Evolutionary conservation across 2,797 vertebrate species (phyloP), one percentile per base, ranked within the genome.

Genomic region (Rhabdophis nuchalis): DNA sequence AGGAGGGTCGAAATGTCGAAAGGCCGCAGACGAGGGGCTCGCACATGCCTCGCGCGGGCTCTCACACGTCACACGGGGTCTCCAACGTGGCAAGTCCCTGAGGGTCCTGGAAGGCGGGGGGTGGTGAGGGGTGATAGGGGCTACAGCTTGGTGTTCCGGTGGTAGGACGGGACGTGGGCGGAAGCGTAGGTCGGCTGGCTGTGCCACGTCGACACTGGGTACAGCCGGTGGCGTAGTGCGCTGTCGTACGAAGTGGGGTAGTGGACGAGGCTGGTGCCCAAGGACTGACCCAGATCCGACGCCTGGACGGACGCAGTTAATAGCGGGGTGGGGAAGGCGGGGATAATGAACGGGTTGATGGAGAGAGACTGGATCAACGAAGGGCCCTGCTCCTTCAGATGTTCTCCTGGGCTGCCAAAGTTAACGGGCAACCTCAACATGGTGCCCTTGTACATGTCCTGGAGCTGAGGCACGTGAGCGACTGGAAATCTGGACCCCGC

Each of bases 271-370:
- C 96, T 94, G 2, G 97, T 4, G 2, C 98, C 95, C 90, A 98
- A 16, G 0, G 98, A 97, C 29, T 92, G 97, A 94, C 98, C 97
- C 94, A 97, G 94, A 46, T 96, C 95, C 0, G 97, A 92, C 72
- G 97, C 97, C 36, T 98, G 96, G 0, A 96, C 91, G 4, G 97
- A 32, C 0, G 93, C 4, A 56, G 98, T 96, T 88, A 98, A 96
- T 93, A 98, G 94, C 5, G 98, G 98, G 95, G 97, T 96, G 0
- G 98, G 98, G 29, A 98, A 95, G 12, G 97, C 96, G 0, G 97
- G 97, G 87, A 98, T 94, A 77, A 98, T 91, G 1, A 98, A 85
- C 0, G 98, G 98, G 10, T 89, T 96, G 50, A 89, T 18, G 29
- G 98, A 96, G 0, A 98, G 89, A 0, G 95, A 88, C 0, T 97